These are phyloP conservation scores for Vanessa cardui DNA, from an alignment of 2,888 invertebrate species.

Conservation along the genomic window DNA sequence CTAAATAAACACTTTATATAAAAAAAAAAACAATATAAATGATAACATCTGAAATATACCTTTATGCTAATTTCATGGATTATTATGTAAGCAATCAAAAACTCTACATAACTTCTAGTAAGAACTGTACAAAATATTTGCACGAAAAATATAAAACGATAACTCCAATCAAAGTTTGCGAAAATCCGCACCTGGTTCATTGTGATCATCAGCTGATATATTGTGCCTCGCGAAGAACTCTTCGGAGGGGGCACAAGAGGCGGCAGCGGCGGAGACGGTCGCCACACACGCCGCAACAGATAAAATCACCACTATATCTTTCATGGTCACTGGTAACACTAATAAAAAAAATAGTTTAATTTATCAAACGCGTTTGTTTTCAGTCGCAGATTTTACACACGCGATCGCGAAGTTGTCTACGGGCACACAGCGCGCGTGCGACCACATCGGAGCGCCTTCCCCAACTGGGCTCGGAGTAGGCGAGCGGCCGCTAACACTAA, in stretches of 20 bases:
- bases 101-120: neutral
- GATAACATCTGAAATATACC: no score
- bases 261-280: conserved; percentile 58
- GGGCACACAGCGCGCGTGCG: conserved; percentile 65
- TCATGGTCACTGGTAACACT: conserved; percentile 70
- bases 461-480: conserved; percentile 55
- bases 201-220: conserved; percentile 76
- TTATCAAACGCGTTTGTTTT: conserved; percentile 54
- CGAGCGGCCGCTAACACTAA: conserved; percentile 49
- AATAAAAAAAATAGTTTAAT: conserved; percentile 49
- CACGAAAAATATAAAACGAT: no score
- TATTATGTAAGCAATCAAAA: neutral
- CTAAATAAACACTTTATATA: no score
- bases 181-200: conserved; percentile 70
- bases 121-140: no score
- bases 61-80: no score
- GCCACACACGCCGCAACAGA: conserved; percentile 59
- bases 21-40: no score
- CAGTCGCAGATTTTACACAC: conserved; percentile 54
- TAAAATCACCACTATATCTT: conserved; percentile 68
- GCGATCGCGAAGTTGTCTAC: conserved; percentile 64
- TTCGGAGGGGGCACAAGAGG: conserved; percentile 63
- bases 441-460: conserved; percentile 73
- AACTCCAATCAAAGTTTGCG: conserved; percentile 20
- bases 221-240: conserved; percentile 74